A percentile compares a stretch with the other conserved stretches of the same genome.
These are phyloP conservation scores for Rutilus rutilus DNA, from an alignment of 2,113 vertebrate species.

Conservation along the genomic window DNA sequence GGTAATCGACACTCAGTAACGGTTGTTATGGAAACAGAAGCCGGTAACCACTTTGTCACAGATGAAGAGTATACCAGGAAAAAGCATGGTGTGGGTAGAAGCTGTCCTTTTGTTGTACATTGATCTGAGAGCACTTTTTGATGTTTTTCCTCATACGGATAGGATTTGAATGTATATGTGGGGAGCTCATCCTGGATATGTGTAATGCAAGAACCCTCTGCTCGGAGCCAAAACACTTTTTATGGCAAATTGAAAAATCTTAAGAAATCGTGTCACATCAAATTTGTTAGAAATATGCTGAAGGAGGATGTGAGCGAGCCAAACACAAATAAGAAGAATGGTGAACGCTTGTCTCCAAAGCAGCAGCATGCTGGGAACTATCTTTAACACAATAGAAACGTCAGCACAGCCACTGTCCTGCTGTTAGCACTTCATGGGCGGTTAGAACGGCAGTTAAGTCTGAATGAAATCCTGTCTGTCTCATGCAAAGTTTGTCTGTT, in stretches of 20 bases:
- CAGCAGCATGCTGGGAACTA: slow-evolving; percentile 42
- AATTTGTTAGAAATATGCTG: not conserved
- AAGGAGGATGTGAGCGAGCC: slow-evolving; percentile 15
- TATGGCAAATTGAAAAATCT: slow-evolving; percentile 18
- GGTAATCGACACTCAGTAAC: slow-evolving; percentile 37
- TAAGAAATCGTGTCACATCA: not conserved
- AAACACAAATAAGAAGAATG: slow-evolving; percentile 22
- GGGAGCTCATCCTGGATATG: slow-evolving; percentile 11
- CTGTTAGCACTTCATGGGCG: slow-evolving; percentile 23
- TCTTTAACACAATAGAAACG: slow-evolving; percentile 44
- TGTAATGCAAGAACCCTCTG: slow-evolving; percentile 18
- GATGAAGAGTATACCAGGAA: slow-evolving; percentile 41
- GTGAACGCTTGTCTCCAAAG: not conserved
- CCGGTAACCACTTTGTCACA: slow-evolving; percentile 34
- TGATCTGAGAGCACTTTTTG: slow-evolving; percentile 17
- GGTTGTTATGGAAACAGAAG: slow-evolving; percentile 55
- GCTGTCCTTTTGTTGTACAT: slow-evolving; percentile 33
- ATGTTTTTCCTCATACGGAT: not conserved
- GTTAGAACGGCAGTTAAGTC: slow-evolving; percentile 36
- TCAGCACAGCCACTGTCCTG: slow-evolving; percentile 30
- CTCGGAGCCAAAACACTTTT: slow-evolving; percentile 6
- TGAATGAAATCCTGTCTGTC: slow-evolving; percentile 54
- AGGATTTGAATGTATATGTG: not conserved
- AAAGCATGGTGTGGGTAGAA: slow-evolving; percentile 32
- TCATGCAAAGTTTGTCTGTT: slow-evolving; percentile 31